A percentile compares a stretch with the other conserved stretches of the same genome.
These are phyloP conservation scores for Imbricaverruca yamaguchii DNA, from an alignment of 2,888 invertebrate species.

Conservation along the genomic window DNA sequence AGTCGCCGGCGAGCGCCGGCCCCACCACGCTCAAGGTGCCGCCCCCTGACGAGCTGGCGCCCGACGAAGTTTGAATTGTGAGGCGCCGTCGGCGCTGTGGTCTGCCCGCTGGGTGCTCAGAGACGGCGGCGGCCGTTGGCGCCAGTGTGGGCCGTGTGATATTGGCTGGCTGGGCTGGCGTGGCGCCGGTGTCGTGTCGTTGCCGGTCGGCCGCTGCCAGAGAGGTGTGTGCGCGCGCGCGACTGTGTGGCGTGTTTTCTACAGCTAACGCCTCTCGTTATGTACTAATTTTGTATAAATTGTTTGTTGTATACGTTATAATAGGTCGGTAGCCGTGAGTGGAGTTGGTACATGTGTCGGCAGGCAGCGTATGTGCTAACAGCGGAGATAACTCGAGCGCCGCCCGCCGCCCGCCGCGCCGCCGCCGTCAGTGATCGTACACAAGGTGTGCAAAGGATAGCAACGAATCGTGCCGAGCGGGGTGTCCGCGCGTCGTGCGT, in stretches of 20 bases:
- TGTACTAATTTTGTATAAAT: slow-evolving; percentile 20
- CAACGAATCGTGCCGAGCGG: not conserved
- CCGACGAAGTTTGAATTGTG: slow-evolving; percentile 20
- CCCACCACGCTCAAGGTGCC: not conserved
- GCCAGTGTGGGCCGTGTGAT: not conserved
- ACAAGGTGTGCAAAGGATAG: not conserved
- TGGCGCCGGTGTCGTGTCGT: no score
- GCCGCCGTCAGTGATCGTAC: not conserved
- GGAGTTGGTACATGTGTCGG: no score
- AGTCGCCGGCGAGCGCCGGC: not conserved
- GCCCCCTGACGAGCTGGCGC: not conserved
- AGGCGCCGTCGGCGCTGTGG: not conserved
- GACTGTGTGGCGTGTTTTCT: slow-evolving; percentile 13
- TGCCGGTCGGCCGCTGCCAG: no score
- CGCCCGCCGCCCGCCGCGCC: not conserved
- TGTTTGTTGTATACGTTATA: slow-evolving; percentile 6
- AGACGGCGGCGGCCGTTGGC: not conserved
- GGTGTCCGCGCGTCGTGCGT: not conserved
- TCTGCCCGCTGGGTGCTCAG: not conserved
- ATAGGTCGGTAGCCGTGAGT: not conserved
- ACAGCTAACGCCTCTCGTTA: slow-evolving; percentile 20
- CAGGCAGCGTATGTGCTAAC: not conserved
- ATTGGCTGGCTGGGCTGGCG: not conserved
- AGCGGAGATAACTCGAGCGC: not conserved
- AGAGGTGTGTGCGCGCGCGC: no score